These are phyloP conservation scores for Fratercula arctica DNA, from an alignment of 2,797 vertebrate genomes.

Conservation along the genomic window DNA sequence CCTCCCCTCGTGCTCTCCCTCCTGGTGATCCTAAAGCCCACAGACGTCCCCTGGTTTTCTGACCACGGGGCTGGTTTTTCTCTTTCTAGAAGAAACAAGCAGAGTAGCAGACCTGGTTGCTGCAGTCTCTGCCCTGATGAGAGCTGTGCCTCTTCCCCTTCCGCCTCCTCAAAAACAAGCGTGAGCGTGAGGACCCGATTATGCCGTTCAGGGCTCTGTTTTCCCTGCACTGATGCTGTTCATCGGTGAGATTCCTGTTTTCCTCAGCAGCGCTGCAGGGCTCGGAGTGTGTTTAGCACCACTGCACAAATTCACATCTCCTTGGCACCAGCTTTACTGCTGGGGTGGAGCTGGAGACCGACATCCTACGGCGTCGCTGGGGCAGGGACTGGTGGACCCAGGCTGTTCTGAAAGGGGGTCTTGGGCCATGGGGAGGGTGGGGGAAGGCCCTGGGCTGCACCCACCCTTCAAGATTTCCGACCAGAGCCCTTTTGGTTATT, in stretches of 20 bases:
- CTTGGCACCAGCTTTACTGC: background rate
- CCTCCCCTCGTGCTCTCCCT: background rate
- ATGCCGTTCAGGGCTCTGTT: accelerated
- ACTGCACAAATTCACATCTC: background rate
- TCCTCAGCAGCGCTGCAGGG: background rate
- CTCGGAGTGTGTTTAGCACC: background rate
- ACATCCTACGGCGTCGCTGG: background rate
- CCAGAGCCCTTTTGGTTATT: background rate
- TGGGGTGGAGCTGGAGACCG: accelerated
- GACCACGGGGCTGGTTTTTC: background rate
- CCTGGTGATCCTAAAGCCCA: background rate
- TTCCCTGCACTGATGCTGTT: background rate
- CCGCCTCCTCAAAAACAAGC: accelerated
- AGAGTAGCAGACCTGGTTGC: background rate
- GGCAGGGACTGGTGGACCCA: background rate
- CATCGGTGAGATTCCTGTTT: background rate
- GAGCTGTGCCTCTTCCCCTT: background rate
- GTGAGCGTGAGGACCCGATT: background rate
- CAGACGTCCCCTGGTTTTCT: background rate
- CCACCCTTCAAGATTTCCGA: background rate
- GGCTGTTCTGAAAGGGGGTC: background rate
- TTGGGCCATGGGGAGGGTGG: background rate
- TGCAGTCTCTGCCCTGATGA: background rate
- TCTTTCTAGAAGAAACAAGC: background rate
- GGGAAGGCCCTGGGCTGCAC: background rate